Evolutionary conservation across 1,140 invertebrate genomes (phyloP).

Genomic region (Phenacoccus solenopsis): DNA sequence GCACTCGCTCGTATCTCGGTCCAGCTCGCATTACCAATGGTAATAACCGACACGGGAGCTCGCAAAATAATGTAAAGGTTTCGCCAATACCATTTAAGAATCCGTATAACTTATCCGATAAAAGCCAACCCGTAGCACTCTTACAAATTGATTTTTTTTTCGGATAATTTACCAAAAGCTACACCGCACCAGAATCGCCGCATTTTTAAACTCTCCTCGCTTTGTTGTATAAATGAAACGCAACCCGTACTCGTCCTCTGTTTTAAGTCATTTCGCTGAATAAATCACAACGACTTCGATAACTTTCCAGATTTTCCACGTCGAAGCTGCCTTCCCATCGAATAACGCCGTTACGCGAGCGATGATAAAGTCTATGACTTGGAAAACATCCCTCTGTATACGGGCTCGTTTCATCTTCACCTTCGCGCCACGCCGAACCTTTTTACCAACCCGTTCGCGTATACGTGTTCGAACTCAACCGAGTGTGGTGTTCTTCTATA

Average conservation of each 20-base stretch:
- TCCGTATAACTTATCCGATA: too few species aligned
- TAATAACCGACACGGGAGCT: too few species aligned
- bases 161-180: background rate
- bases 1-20: too few species aligned
- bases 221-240: background rate
- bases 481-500: background rate
- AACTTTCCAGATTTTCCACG: background rate
- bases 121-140: background rate
- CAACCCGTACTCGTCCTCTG: background rate
- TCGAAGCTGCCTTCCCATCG: too few species aligned
- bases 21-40: background rate
- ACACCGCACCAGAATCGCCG: too few species aligned
- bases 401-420: background rate
- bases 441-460: background rate
- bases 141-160: constrained; percentile 4
- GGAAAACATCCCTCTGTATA: background rate
- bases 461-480: background rate
- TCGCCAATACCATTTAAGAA: too few species aligned
- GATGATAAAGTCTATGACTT: constrained; percentile 2
- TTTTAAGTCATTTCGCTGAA: background rate
- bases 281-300: background rate
- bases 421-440: background rate
- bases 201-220: background rate
- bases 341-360: background rate
- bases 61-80: too few species aligned